Evolutionary conservation across 2,888 invertebrate genomes (phyloP).

Genomic region (Acronicta aceris): DNA sequence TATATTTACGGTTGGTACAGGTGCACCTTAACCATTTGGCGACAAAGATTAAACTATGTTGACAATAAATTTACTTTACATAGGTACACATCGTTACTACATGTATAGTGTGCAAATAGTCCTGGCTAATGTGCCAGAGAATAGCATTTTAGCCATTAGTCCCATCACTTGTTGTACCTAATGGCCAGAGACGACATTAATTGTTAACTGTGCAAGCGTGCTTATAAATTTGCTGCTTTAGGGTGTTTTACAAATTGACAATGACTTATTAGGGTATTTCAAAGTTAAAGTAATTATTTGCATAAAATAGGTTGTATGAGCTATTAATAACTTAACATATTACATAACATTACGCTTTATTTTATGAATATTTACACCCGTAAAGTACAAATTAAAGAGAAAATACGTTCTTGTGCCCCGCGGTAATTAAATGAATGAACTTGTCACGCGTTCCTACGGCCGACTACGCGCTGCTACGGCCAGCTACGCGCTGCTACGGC

Average conservation of each 20-base stretch:
- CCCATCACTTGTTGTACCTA: slow-evolving; percentile 22
- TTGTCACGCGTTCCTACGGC: too few relatives aligned
- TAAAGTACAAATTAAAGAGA: too few relatives aligned
- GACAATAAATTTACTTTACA: slow-evolving; percentile 11
- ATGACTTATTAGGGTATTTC: background rate
- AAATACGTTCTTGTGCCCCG: too few relatives aligned
- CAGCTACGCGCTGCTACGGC: too few relatives aligned
- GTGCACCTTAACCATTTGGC: too few relatives aligned
- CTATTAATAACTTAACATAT: too few relatives aligned
- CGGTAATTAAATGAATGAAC: too few relatives aligned
- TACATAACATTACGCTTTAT: too few relatives aligned
- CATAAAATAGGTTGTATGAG: too few relatives aligned
- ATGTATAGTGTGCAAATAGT: slow-evolving; percentile 8
- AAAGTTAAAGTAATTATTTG: background rate
- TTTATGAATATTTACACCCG: too few relatives aligned
- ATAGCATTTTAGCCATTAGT: slow-evolving; percentile 36
- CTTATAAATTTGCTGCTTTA: slow-evolving; percentile 6
- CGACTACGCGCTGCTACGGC: too few relatives aligned
- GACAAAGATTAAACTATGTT: slow-evolving; percentile 3
- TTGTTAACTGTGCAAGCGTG: slow-evolving; percentile 2
- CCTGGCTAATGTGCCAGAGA: slow-evolving; percentile 28
- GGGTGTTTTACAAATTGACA: background rate
- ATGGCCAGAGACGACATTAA: slow-evolving; percentile 9
- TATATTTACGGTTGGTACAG: too few relatives aligned
- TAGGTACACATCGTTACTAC: background rate